Evolutionary conservation across 2,113 vertebrate species (phyloP), one percentile per base, ranked within the genome.

Genomic region (Ochotona princeps): DNA sequence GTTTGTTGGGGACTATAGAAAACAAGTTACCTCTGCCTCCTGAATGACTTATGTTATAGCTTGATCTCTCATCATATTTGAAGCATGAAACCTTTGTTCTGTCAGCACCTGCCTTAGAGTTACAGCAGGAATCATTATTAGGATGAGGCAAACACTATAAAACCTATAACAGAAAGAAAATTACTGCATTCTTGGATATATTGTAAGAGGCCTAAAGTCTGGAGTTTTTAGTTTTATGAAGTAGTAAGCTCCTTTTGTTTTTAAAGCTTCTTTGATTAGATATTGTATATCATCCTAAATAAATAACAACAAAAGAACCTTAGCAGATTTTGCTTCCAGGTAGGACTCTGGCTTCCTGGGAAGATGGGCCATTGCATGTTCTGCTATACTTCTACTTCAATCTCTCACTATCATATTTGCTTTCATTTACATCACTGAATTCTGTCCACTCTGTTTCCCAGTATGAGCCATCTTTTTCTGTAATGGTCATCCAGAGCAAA

Each of bases 261-360:
- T 85, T 94, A 35, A 72, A 95, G 21, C 8, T n/a, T 92, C 26
- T 93, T 90, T 93, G 47, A 90, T 60, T 89, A 25, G 21, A 44
- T 91, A 78, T 74, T 72, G 69, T 82, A 69, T 67, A 73, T 76
- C 17, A 92, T 35, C 38, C 54, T 74, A 82, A 78, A 84, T 88
- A 81, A 89, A 60, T 72, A 84, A 84, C 25, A 96, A 93, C 32
- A 12, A 86, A 91, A 79, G 54, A 83, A 90, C 18, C 79, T 89
- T 79, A 91, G 76, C 28, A 47, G 12, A 74, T 20, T 57, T 2
- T 49, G 28, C 44, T 72, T 78, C 87, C 18, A 60, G 21, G 73
- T 54, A 76, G 54, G 23, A 88, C 85, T 82, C 74, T 79, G 57
- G 61, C 79, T 83, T 93, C 57, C 32, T 44, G n/a, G 73, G 38